A percentile compares a stretch with the other conserved stretches of the same genome.
Evolutionary conservation across 2,113 vertebrate genomes (phyloP).

Genomic region (Pelvicachromis taeniatus): DNA sequence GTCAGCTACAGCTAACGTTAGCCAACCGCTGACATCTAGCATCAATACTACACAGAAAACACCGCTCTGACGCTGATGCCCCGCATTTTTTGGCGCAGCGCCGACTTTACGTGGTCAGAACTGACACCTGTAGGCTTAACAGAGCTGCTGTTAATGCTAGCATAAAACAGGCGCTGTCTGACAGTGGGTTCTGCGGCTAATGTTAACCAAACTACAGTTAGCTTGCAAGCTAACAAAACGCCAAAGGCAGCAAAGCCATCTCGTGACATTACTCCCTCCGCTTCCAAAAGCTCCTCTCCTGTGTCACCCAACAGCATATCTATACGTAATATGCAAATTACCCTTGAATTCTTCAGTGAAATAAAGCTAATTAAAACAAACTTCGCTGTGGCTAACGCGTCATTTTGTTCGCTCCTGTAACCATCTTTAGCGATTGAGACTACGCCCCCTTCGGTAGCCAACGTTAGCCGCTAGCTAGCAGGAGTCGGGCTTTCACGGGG

Average conservation of each 20-base stretch:
- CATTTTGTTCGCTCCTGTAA: conserved; percentile 33
- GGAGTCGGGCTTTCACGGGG: background rate
- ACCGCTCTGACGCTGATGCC: background rate
- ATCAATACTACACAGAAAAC: background rate
- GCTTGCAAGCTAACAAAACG: conserved; percentile 37
- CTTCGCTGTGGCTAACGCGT: background rate
- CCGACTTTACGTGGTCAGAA: background rate
- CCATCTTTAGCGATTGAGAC: conserved; percentile 56
- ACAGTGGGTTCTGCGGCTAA: background rate
- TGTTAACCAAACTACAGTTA: conserved; percentile 28
- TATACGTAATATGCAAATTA: background rate
- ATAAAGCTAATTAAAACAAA: background rate
- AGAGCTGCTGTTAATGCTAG: background rate
- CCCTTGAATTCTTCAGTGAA: too few species aligned
- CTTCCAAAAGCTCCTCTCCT: background rate
- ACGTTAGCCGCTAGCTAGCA: conserved; percentile 46
- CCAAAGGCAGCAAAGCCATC: background rate
- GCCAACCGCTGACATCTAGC: background rate
- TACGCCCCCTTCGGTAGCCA: conserved; percentile 65
- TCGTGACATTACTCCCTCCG: background rate
- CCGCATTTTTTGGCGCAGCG: fast-evolving
- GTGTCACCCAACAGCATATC: background rate
- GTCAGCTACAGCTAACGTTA: conserved; percentile 24
- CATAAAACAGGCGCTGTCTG: background rate
- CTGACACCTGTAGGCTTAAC: background rate